Base-by-base conservation (phyloP, 1,140 invertebrate genomes). In the Apis florea region DNA sequence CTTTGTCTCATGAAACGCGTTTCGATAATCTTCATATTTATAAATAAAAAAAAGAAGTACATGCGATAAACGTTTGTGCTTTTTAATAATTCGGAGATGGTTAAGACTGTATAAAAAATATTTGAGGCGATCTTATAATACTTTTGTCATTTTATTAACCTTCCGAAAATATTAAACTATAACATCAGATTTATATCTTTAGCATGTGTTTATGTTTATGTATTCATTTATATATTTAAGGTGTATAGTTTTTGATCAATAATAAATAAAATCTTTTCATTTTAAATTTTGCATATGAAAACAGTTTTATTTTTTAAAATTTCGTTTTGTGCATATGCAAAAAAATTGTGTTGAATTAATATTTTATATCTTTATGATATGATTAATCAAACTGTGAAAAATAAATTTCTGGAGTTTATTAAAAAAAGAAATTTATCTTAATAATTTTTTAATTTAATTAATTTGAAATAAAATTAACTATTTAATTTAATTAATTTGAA, bases 171-270 rank as follows among this genome's bases (percentile, higher is more conserved):
- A 69, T 56, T 40, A 24, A 56, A 56, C 31, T 74, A 24, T 79
- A 40, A 74, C 47, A 40, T 40, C 59, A 77, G 58, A 83, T 87
- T 85, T 85, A 58, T 76, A 85, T 85, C 64, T 85, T 61, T 49
- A 69, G 66, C 70, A 78, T 79, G 67, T 68, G 64, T 86, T 73
- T 85, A 77, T 24, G 70, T 86, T 82, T 86, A 59, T 61, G 71
- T 83, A 83, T 86, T 79, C 64, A 79, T 87, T 79, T 68, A 78
- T 82, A 79, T 84, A 74, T 54, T 83, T 86, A 80, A 87, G 72
- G 78, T 87, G 84, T 87, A 87, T 83, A 87, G 84, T 86, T 87
- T 86, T 80, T 83, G 77, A 86, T 66, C 84, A 49, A 85, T 74
- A 75, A 86, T 85, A 83, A 87, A 83, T 83, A 83, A 87, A 87